A percentile compares a stretch with the other conserved stretches of the same genome.
Evolutionary conservation across 2,797 vertebrate species (phyloP).

Genomic region (Trachops cirrhosus): DNA sequence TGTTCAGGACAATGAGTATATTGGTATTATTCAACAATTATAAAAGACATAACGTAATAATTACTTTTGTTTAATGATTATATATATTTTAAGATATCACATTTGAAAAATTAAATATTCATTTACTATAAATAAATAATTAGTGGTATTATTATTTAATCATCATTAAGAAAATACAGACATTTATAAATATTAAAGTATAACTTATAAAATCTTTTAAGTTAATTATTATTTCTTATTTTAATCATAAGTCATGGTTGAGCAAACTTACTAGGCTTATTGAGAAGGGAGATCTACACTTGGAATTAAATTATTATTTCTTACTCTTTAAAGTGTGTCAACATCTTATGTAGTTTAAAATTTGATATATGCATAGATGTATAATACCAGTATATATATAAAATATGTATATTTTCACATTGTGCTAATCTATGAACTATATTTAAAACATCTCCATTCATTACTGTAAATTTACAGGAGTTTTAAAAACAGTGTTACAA

Average conservation of each 20-base stretch:
- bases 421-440: background rate
- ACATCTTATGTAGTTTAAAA: background rate
- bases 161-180: background rate
- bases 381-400: background rate
- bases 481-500: background rate
- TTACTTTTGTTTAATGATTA: constrained; percentile 5
- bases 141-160: background rate
- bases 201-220: background rate
- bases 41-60: background rate
- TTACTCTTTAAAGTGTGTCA: background rate
- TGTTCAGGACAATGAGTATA: background rate
- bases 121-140: background rate
- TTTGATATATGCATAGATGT: background rate
- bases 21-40: background rate
- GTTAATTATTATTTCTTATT: background rate
- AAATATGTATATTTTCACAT: background rate
- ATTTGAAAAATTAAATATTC: background rate
- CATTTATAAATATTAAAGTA: background rate
- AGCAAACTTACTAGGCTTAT: background rate
- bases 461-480: background rate
- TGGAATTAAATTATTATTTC: constrained; percentile 5
- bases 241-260: background rate
- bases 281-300: background rate
- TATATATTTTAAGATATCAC: background rate
- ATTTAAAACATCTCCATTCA: background rate